Evolutionary conservation across 2,888 invertebrate genomes (phyloP).

Genomic region (Caenorhabditis sp.): DNA sequence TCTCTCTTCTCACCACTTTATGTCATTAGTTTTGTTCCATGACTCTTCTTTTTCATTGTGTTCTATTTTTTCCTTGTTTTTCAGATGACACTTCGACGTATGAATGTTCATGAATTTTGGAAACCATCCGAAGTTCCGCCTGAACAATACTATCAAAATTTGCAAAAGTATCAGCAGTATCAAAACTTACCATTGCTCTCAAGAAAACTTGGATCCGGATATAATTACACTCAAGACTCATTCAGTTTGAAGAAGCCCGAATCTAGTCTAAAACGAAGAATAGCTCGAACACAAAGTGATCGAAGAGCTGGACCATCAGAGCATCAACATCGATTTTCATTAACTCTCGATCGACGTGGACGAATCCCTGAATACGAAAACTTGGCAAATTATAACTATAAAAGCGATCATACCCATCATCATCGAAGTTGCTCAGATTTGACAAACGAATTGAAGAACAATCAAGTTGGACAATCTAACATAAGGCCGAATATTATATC

Average conservation of each 20-base stretch:
- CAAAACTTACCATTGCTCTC: conserved; percentile 5
- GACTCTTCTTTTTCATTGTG: not conserved
- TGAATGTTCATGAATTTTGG: conserved; percentile 34
- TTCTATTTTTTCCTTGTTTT: not conserved
- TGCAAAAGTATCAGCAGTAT: conserved; percentile 15
- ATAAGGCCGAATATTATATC: conserved; percentile 31
- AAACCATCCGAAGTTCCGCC: conserved; percentile 25
- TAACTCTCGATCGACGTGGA: conserved; percentile 1
- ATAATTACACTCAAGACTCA: conserved; percentile 7
- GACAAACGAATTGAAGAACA: conserved; percentile 10
- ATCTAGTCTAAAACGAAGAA: conserved; percentile 47
- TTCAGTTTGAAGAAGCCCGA: conserved; percentile 23
- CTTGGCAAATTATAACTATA: conserved; percentile 10
- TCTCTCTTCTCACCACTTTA: conserved; percentile 1
- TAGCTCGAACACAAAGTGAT: conserved; percentile 49
- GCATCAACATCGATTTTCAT: not conserved
- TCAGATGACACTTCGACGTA: conserved; percentile 30
- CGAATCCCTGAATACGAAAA: not conserved
- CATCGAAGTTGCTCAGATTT: conserved; percentile 36
- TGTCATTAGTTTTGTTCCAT: not conserved
- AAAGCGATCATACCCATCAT: conserved; percentile 14
- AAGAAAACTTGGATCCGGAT: conserved; percentile 26
- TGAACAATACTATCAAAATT: conserved; percentile 23
- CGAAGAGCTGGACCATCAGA: conserved; percentile 8
- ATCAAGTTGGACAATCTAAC: not conserved